Conservation (phyloP, 2,888 invertebrate species). For the Autographa pulchrina region DNA sequence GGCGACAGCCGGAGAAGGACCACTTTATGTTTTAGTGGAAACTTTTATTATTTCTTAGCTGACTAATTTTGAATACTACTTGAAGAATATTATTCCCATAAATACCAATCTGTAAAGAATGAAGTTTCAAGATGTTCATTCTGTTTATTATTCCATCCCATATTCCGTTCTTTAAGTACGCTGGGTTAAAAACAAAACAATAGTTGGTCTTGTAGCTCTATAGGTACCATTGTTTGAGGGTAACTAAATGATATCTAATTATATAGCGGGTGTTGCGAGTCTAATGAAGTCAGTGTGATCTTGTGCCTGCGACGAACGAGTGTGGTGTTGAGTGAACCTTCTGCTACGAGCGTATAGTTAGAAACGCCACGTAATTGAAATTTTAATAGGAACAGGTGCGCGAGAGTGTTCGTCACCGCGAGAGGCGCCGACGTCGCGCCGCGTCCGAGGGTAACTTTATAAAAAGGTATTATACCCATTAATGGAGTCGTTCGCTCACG, state of each 20-base stretch:
- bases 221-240: no score
- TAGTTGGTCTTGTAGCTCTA: no score
- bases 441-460: conserved; percentile 23
- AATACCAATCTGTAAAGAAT: no score
- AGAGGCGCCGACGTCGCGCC: conserved; percentile 12
- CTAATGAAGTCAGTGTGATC: neutral
- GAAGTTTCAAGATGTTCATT: no score
- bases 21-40: neutral
- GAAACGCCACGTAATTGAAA: conserved; percentile 72
- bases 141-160: no score
- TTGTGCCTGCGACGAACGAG: neutral
- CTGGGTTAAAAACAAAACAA: no score
- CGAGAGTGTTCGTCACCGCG: conserved; percentile 32
- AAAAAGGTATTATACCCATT: conserved; percentile 28
- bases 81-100: no score
- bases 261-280: no score
- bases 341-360: conserved; percentile 6
- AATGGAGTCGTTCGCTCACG: conserved; percentile 13
- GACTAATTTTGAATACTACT: neutral
- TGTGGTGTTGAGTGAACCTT: conserved; percentile 12
- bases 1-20: conserved; percentile 20
- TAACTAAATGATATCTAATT: no score
- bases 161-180: no score
- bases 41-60: neutral
- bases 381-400: conserved; percentile 79